Conservation (phyloP, 1,140 invertebrate species). For the Lepidostoma basale region DNA sequence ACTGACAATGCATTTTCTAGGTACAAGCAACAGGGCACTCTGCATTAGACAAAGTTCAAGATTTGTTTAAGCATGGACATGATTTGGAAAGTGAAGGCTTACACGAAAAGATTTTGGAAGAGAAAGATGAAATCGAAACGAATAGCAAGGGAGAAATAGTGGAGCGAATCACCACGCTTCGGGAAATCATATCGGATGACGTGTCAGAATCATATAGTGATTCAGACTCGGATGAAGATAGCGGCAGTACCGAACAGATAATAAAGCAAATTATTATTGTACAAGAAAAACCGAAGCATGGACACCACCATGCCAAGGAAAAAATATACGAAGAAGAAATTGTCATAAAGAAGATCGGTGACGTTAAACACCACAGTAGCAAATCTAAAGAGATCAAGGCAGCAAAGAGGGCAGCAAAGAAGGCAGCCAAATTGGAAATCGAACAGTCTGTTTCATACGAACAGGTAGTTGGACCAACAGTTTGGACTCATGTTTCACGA, state of each 20-base stretch:
- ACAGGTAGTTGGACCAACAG: background rate
- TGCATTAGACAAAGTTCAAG: conserved; percentile 25
- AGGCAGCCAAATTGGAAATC: no score
- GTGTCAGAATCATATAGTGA: conserved; percentile 22
- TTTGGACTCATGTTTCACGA: background rate
- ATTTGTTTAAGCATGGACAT: conserved; percentile 36
- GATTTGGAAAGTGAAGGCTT: conserved; percentile 10
- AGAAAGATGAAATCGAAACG: conserved; percentile 40
- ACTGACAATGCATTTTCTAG: conserved; percentile 15
- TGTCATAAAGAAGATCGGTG: conserved; percentile 41
- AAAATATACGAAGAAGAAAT: conserved; percentile 44
- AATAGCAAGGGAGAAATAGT: conserved; percentile 41
- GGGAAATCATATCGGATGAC: conserved; percentile 40
- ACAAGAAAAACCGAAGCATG: conserved; percentile 42
- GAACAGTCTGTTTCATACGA: background rate
- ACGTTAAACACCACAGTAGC: background rate
- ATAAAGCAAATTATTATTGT: conserved; percentile 44
- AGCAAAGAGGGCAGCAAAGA: background rate
- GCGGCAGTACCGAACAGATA: conserved; percentile 42
- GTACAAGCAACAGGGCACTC: conserved; percentile 36
- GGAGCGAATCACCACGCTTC: conserved; percentile 37
- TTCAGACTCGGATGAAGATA: conserved; percentile 33
- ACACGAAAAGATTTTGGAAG: conserved; percentile 35
- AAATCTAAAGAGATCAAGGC: background rate
- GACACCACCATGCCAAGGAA: conserved; percentile 39